Conservation (phyloP, 2,113 vertebrate species). For the Lasiurus cinereus region DNA sequence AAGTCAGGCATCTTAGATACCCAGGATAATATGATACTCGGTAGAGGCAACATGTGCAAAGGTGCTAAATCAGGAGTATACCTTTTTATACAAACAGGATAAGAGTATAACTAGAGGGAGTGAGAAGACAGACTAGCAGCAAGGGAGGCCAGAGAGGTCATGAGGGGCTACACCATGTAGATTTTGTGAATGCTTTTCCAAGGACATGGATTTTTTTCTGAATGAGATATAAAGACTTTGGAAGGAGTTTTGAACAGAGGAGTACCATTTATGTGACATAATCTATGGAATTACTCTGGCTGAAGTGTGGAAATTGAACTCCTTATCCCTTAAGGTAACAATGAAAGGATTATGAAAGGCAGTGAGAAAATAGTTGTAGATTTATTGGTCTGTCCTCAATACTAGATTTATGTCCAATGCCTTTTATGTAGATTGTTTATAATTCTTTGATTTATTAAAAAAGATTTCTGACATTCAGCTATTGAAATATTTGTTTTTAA, state of each 20-base stretch:
- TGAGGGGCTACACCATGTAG: not conserved
- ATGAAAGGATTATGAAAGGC: conserved; percentile 48
- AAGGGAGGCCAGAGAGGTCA: not conserved
- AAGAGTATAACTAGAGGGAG: not conserved
- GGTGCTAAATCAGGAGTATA: not conserved
- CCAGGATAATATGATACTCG: not conserved
- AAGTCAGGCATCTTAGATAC: not conserved
- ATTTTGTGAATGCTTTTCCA: not conserved
- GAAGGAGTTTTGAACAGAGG: not conserved
- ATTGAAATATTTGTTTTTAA: not conserved
- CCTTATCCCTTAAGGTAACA: conserved; percentile 28
- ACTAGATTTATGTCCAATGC: not conserved
- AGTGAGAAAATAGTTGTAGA: conserved; percentile 54
- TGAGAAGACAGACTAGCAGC: not conserved
- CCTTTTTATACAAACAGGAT: not conserved
- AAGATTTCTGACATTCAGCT: conserved; percentile 50
- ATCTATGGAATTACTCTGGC: not conserved
- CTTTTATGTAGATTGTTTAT: conserved; percentile 33
- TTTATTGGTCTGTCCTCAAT: conserved; percentile 7
- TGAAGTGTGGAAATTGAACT: conserved; percentile 28
- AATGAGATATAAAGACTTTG: not conserved
- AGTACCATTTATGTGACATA: not conserved
- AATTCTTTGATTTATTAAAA: conserved; percentile 51
- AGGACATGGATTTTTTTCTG: not conserved
- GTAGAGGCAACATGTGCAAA: not conserved